Base-by-base conservation (phyloP, 1,140 invertebrate species). In the Bradynema listronoti region DNA sequence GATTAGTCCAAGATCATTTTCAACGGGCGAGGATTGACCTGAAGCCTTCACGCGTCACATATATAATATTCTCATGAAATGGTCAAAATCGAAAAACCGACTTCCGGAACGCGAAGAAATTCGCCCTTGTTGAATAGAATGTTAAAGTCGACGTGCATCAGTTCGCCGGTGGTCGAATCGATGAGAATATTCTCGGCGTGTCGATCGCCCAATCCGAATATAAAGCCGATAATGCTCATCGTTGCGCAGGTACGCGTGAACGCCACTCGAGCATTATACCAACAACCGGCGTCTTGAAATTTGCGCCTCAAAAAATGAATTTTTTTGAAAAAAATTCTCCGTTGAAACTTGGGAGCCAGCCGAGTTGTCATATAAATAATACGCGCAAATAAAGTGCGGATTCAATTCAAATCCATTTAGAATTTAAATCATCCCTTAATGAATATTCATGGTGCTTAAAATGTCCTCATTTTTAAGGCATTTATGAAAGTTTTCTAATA, bases 211-310 rank as follows among this genome's bases (percentile, higher is more conserved):
- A 99, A 83, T 5, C 94, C 93, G 22, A 98, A 81, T 58, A 98
- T 88, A 73, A 95, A 98, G 34, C 95, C 94, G 45, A 96, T 89
- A 84, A 98, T 94, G 0, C 90, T 93, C 87, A 98, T 98, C 0
- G 96, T 92, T 42, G 93, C 93, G 11, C 87, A 85, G 5, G 92
- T 94, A 60, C 88, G 84, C 50, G 89, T 87, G 74, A 90, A 98
- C 0, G 87, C 85, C 5, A 86, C 85, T 58, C 91, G 80, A 0
- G 92, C 91, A 56, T 72, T 78, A 63, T 81, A 81, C 81, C 81
- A 80, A n/a, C 53, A 50, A 43, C 47, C 64, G 6, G 79, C 58
- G 52, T 80, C 71, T 4, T 36, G 9, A 56, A 75, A 78, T 22
- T 50, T 47, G 36, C 45, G 56, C 24, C 65, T 65, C 27, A 72